Evolutionary conservation across 2,113 vertebrate genomes (phyloP).

Genomic region (Semicossyphus pulcher): DNA sequence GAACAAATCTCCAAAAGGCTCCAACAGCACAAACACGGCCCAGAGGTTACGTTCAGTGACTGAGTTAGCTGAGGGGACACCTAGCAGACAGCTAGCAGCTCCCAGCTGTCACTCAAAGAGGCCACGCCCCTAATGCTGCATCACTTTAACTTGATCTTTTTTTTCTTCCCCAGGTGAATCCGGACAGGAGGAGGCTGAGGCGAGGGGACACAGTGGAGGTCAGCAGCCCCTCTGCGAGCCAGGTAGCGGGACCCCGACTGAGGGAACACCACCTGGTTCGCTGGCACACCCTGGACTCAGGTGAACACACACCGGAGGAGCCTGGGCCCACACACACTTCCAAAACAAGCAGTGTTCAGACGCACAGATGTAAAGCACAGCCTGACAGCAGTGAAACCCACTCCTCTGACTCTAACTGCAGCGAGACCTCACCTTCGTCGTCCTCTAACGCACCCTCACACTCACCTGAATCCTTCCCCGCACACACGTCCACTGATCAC

Average conservation of each 20-base stretch:
- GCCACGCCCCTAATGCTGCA: too few species aligned
- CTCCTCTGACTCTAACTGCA: constrained; percentile 11
- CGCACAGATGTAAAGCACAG: background rate
- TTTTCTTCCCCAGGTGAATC: constrained; percentile 73
- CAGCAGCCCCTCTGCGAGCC: constrained; percentile 32
- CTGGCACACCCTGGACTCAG: constrained; percentile 83
- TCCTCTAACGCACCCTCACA: fast-evolving
- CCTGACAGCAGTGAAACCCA: background rate
- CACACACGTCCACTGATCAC: background rate
- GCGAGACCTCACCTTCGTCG: background rate
- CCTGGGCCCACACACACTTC: background rate
- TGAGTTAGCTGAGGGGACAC: too few species aligned
- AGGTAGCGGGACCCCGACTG: background rate
- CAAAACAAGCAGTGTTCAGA: background rate
- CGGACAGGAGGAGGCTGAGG: constrained; percentile 75
- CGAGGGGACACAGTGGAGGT: constrained; percentile 78
- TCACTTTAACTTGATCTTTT: too few species aligned
- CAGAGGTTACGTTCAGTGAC: too few species aligned
- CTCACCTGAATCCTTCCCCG: background rate
- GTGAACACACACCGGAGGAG: background rate
- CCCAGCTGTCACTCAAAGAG: too few species aligned
- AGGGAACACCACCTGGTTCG: constrained; percentile 72
- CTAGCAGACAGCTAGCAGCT: too few species aligned
- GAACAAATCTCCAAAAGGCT: too few species aligned
- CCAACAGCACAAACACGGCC: too few species aligned